Evolutionary conservation across 2,113 vertebrate genomes (phyloP), one percentile per base, ranked within the genome.

Genomic region (Barnardius zonarius): DNA sequence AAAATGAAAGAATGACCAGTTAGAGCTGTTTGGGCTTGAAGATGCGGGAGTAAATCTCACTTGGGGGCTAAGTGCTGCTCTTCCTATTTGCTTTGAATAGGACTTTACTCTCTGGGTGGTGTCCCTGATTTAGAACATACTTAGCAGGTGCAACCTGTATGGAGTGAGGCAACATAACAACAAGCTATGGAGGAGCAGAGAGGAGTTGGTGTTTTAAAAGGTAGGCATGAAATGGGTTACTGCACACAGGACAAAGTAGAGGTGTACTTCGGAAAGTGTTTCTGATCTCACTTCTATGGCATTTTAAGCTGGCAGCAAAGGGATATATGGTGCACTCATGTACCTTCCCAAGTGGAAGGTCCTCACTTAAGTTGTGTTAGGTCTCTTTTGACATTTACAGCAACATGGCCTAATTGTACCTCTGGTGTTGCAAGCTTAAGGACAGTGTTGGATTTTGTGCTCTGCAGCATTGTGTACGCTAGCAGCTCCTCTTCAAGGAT

Each of bases 11-110:
- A 85, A 81, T 44, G 64, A 83, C 59, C 68, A 57, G 33, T n/a
- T 17, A 78, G 73, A 78, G 64, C 30, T 94, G 92, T 93, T 93
- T 14, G 66, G 79, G 64, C 92, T 92, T 96, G 88, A 88, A 86
- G 73, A 55, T 61, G 55, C 1, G 54, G 64, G 16, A 51, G 39
- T 39, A 31, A 55, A 61, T 72, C 61, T 86, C 55, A 63, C 61
- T 43, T 49, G 77, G 39, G 69, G 22, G 33, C 10, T 11, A 25
- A 49, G 8, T 68, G 78, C 46, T 95, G 37, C n/a, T 48, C 5
- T 67, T 93, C 52, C 30, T 92, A 11, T 69, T 83, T 76, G 67
- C 37, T 54, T 63, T 67, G 76, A 92, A 6, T 44, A 57, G 13
- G 35, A 20, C 62, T 66, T 74, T 6, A 9, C 51, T 74, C 33